phyloP scores from a whole-genome alignment of 2,113 vertebrate genomes.

The Epinephelus lanceolatus region DNA sequence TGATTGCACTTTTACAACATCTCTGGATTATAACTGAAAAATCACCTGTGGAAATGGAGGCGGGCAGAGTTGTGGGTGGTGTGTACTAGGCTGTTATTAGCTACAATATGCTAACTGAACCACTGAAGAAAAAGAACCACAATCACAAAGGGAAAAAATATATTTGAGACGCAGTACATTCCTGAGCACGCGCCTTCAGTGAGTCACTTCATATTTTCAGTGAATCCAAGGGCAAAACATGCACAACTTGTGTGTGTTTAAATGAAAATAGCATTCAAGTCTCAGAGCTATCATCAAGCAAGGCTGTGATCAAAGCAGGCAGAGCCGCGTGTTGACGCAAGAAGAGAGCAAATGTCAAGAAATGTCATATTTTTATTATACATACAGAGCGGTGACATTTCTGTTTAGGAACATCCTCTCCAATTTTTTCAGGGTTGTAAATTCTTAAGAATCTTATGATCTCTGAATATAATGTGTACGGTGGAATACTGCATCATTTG shows the following conservation, averaged over 20 bases:
- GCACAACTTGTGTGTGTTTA: constrained; percentile 12
- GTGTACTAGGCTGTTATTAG: constrained; percentile 3
- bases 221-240: constrained; percentile 33
- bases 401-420: constrained; percentile 12
- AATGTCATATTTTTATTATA: constrained; percentile 39
- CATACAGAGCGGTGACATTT: constrained; percentile 15
- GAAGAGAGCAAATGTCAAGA: constrained; percentile 56
- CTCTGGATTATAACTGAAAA: constrained; percentile 55
- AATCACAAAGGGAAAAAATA: constrained; percentile 7
- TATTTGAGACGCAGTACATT: not conserved
- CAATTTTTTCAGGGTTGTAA: constrained; percentile 3
- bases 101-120: constrained; percentile 26
- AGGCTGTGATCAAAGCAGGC: constrained; percentile 36
- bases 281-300: constrained; percentile 26
- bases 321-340: constrained; percentile 25
- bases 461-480: not conserved
- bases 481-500: not conserved
- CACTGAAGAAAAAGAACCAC: constrained; percentile 31
- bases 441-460: not conserved
- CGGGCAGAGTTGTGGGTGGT: not conserved
- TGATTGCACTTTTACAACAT: constrained; percentile 60
- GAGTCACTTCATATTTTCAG: constrained; percentile 16
- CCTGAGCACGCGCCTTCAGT: not conserved
- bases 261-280: constrained; percentile 43
- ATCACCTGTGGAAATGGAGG: constrained; percentile 37